Evolutionary conservation across 1,140 invertebrate genomes (phyloP).

Genomic region (Gonatopus flavifemur): DNA sequence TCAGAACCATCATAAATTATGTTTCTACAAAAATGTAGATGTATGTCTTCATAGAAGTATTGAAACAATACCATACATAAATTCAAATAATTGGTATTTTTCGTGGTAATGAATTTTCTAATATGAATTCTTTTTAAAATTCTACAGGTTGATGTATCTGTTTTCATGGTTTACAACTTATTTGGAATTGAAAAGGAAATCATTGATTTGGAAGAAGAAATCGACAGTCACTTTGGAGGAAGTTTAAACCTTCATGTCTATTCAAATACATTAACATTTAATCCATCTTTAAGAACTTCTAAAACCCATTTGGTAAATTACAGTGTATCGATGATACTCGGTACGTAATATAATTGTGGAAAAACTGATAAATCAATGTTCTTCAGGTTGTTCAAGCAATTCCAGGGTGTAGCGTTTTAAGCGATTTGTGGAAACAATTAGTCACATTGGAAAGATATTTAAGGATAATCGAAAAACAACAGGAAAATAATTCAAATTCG

Average conservation of each 20-base stretch:
- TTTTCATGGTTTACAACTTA: conserved; percentile 34
- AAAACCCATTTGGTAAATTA: conserved; percentile 38
- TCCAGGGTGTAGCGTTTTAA: conserved; percentile 32
- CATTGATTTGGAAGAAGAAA: conserved; percentile 23
- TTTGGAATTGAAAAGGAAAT: conserved; percentile 38
- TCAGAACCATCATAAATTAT: conserved; percentile 24
- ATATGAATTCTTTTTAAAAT: conserved; percentile 3
- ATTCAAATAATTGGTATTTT: not conserved
- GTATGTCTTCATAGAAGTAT: conserved; percentile 19
- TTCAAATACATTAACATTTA: conserved; percentile 33
- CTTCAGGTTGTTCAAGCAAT: conserved; percentile 36
- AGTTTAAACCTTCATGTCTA: conserved; percentile 33
- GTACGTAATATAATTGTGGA: not conserved
- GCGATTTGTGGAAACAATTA: conserved; percentile 40
- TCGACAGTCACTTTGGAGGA: conserved; percentile 35
- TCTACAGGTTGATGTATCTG: conserved; percentile 23
- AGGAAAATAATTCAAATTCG: conserved; percentile 21
- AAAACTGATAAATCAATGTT: conserved; percentile 11
- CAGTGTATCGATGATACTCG: not conserved
- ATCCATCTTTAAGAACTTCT: conserved; percentile 24
- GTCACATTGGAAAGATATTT: conserved; percentile 39
- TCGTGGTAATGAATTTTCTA: not conserved
- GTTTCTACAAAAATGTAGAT: conserved; percentile 16
- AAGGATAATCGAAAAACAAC: conserved; percentile 32
- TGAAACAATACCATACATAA: not conserved